A percentile compares a stretch with the other conserved stretches of the same genome.
Evolutionary conservation across 92 coral and sea anemone species (phyloP).

Genomic region (Phenganax marumi): DNA sequence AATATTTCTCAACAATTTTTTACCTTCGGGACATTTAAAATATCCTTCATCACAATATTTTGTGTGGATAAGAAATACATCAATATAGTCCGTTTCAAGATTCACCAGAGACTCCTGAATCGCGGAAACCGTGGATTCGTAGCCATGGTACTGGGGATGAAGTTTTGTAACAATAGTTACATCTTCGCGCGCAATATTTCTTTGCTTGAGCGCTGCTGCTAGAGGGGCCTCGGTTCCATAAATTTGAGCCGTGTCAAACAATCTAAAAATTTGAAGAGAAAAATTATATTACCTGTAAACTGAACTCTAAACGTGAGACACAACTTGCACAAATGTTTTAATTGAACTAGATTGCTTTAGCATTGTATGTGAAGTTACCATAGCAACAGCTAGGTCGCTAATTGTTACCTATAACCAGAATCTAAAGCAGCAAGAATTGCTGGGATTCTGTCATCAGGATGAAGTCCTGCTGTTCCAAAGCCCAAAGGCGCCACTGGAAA

Average conservation of each 20-base stretch:
- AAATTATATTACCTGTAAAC: neutral
- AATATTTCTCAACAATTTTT: neutral
- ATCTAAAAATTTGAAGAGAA: constrained; percentile 41
- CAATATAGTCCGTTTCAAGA: constrained; percentile 86
- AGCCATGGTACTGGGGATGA: constrained; percentile 81
- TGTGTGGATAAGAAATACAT: constrained; percentile 85
- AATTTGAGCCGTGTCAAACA: constrained; percentile 94
- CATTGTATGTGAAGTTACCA: neutral
- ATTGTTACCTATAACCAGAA: constrained; percentile 79
- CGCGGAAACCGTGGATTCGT: constrained; percentile 69
- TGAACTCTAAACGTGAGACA: neutral
- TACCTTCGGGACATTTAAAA: constrained; percentile 76
- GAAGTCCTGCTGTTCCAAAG: constrained; percentile 79
- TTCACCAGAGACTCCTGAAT: constrained; percentile 75
- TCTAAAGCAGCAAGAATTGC: constrained; percentile 82
- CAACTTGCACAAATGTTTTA: neutral
- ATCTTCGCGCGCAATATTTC: constrained; percentile 75
- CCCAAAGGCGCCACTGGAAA: constrained; percentile 94
- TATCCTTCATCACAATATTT: constrained; percentile 70
- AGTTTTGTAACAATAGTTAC: constrained; percentile 86
- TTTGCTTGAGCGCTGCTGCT: constrained; percentile 75
- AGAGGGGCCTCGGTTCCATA: constrained; percentile 77
- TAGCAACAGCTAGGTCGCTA: neutral
- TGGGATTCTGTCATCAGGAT: constrained; percentile 61
- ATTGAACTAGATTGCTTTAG: neutral